Evolutionary conservation across 2,797 vertebrate species (phyloP).

Genomic region (Rhabdophis nuchalis): DNA sequence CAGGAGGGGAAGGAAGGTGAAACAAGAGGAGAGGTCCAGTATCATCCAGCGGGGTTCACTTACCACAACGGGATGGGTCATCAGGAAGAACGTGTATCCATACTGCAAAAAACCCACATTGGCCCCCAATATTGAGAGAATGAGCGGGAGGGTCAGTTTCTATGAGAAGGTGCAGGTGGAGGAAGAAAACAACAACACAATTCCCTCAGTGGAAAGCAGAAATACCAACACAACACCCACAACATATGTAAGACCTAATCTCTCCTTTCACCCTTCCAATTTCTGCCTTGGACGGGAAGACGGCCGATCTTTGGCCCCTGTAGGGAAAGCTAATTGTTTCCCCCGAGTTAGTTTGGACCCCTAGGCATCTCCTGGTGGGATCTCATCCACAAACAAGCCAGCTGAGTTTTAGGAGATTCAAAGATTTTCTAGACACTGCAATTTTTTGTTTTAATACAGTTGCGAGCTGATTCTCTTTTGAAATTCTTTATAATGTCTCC

Average conservation of each 20-base stretch:
- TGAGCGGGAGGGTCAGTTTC: slow-evolving; percentile 70
- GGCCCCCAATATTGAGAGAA: slow-evolving; percentile 69
- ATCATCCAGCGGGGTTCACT: not conserved
- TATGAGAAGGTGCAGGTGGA: slow-evolving; percentile 42
- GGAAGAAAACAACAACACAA: not conserved
- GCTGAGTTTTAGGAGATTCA: not conserved
- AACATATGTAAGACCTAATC: not conserved
- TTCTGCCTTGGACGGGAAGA: not conserved
- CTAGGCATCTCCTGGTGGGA: not conserved
- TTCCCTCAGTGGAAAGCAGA: not conserved
- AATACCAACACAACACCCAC: not conserved
- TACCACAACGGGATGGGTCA: slow-evolving; percentile 43
- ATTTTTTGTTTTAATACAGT: not conserved
- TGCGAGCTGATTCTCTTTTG: not conserved
- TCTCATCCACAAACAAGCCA: not conserved
- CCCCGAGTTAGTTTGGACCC: not conserved
- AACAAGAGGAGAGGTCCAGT: too few relatives aligned
- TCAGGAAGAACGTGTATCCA: not conserved
- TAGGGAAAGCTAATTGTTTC: not conserved
- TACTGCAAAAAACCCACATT: slow-evolving; percentile 78
- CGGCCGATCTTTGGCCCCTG: not conserved
- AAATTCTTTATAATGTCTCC: not conserved
- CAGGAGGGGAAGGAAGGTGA: too few relatives aligned
- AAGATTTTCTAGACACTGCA: not conserved
- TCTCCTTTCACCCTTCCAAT: not conserved